Evolutionary conservation across 2,113 vertebrate species (phyloP).

Genomic region (Chinchilla lanigera): DNA sequence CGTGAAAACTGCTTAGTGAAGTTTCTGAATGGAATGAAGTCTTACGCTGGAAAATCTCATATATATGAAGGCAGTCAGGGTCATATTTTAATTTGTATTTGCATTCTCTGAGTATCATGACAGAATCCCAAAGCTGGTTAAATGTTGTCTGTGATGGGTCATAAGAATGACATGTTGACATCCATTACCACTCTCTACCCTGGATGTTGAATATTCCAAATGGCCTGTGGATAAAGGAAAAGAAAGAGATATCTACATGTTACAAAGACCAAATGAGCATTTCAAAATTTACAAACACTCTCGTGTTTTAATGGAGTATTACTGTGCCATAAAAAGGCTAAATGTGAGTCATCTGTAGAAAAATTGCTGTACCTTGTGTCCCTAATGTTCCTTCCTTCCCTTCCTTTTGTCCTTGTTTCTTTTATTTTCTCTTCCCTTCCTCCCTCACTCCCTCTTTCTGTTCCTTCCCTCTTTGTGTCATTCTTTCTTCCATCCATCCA

Average conservation of each 20-base stretch:
- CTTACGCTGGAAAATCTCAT: rapidly evolving
- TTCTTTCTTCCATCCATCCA: no score
- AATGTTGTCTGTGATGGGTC: neutral
- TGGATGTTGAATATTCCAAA: no score
- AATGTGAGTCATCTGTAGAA: neutral
- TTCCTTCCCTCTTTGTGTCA: no score
- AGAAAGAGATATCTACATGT: rapidly evolving
- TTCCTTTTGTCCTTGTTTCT: no score
- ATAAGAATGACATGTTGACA: rapidly evolving
- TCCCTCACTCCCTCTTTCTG: no score
- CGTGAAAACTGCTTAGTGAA: no score
- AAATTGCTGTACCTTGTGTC: neutral
- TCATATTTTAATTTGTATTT: rapidly evolving
- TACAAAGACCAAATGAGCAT: no score
- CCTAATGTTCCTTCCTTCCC: neutral
- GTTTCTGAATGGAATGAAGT: neutral
- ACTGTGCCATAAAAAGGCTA: neutral
- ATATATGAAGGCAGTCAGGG: rapidly evolving
- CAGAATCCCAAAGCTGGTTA: neutral
- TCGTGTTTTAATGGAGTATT: neutral
- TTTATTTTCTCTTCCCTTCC: no score
- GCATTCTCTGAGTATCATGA: neutral
- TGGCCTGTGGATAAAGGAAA: neutral
- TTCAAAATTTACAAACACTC: neutral
- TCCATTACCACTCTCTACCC: rapidly evolving